Percentiles rank a stretch among this genome's conserved stretches.
phyloP scores from a whole-genome alignment of 2,888 invertebrate genomes.

The Troides aeacus region DNA sequence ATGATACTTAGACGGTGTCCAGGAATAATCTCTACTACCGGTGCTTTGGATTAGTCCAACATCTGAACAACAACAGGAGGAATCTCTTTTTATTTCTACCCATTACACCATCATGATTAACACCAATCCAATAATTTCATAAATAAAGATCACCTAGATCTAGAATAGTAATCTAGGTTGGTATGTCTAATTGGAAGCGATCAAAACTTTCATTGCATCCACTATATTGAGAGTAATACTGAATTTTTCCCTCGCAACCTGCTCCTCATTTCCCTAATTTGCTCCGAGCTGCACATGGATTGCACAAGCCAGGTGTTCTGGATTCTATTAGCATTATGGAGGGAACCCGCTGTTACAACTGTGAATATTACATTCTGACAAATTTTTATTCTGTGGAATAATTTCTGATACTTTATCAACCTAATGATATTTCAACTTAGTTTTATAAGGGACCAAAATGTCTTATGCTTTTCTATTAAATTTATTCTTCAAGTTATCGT shows the following conservation, averaged over 20 bases:
- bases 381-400: slow-evolving; percentile 20
- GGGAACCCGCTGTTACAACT: slow-evolving; percentile 29
- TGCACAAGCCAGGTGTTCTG: slow-evolving; percentile 31
- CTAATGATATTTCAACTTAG: background rate
- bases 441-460: background rate
- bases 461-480: too few species aligned
- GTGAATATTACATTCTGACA: slow-evolving; percentile 21
- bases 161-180: background rate
- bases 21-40: too few species aligned
- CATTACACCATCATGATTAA: too few species aligned
- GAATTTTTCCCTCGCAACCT: slow-evolving; percentile 6
- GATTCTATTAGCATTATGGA: slow-evolving; percentile 34
- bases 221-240: background rate
- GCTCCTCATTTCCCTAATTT: slow-evolving; percentile 31
- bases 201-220: background rate
- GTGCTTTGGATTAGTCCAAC: too few species aligned
- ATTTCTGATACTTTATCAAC: background rate
- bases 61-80: too few species aligned
- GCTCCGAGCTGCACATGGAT: slow-evolving; percentile 25
- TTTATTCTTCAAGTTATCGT: too few species aligned
- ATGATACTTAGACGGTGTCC: too few species aligned
- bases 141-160: background rate
- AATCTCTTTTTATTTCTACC: too few species aligned
- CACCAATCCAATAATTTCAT: too few species aligned
- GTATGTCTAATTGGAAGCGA: background rate